Percentiles rank a stretch among this genome's conserved stretches.
phyloP scores from a whole-genome alignment of 2,888 invertebrate genomes.

The Volucella inanis region DNA sequence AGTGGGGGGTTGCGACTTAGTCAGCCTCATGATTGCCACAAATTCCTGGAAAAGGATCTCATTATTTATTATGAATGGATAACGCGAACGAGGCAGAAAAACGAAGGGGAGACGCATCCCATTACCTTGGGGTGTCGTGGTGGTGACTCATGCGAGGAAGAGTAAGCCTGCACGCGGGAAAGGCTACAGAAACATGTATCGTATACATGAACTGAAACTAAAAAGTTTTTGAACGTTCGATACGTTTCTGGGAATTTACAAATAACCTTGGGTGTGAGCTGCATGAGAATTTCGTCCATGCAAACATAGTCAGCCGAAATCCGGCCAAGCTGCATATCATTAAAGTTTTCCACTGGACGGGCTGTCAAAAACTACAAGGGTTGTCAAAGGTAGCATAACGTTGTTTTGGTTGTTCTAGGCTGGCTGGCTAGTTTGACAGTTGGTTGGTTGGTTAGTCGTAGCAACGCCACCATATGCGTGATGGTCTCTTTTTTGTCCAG shows the following conservation, averaged over 20 bases:
- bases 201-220: conserved; percentile 29
- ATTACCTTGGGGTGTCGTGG: conserved; percentile 39
- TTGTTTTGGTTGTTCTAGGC: conserved; percentile 61
- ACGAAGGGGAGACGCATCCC: conserved; percentile 10
- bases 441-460: not conserved
- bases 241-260: conserved; percentile 51
- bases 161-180: conserved; percentile 23
- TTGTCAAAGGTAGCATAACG: conserved; percentile 24
- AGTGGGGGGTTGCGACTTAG: conserved; percentile 51
- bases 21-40: conserved; percentile 65
- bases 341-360: conserved; percentile 42
- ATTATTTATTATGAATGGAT: conserved; percentile 73
- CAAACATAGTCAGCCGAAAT: conserved; percentile 26
- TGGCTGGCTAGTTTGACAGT: not conserved
- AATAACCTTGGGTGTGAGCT: conserved; percentile 52
- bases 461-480: conserved; percentile 47
- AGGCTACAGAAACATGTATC: conserved; percentile 3
- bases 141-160: conserved; percentile 55
- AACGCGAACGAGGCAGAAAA: conserved; percentile 38
- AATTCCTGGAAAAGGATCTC: conserved; percentile 71
- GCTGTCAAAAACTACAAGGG: conserved; percentile 42
- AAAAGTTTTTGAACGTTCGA: conserved; percentile 33
- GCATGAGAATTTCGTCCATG: conserved; percentile 58
- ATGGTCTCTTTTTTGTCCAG: conserved; percentile 1
- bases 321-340: conserved; percentile 59